Evolutionary conservation across 1,140 invertebrate species (phyloP).

Genomic region (Venustaconcha ellipsiformis): DNA sequence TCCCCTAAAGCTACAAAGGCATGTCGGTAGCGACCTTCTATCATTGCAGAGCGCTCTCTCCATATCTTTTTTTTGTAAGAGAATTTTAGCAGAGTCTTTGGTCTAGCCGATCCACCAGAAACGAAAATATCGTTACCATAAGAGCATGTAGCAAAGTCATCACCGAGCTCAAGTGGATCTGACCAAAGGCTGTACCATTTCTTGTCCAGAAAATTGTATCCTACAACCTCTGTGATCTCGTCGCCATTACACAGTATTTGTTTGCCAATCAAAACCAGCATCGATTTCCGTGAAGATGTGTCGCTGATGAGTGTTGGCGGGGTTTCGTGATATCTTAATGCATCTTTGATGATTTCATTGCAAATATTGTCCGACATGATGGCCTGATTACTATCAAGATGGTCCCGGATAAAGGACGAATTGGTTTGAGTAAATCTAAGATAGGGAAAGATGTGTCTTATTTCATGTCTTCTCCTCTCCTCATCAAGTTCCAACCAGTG

Average conservation of each 20-base stretch:
- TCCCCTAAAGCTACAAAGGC: conserved; percentile 37
- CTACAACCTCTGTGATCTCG: conserved; percentile 28
- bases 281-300: no score
- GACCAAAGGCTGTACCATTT: conserved; percentile 41
- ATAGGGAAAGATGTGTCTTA: conserved; percentile 11
- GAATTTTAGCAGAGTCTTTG: conserved; percentile 37
- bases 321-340: conserved; percentile 21
- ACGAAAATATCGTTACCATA: conserved; percentile 47
- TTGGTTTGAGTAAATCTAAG: conserved; percentile 10
- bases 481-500: conserved; percentile 41
- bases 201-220: conserved; percentile 19
- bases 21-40: conserved; percentile 42
- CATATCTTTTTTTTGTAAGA: conserved; percentile 7
- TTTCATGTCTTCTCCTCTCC: conserved; percentile 17
- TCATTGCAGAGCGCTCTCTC: conserved; percentile 36
- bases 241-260: not conserved
- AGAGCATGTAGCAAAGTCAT: conserved; percentile 42
- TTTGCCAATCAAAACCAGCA: no score
- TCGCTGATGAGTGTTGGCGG: not conserved
- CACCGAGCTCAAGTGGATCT: conserved; percentile 41
- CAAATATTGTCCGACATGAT: conserved; percentile 16
- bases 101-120: conserved; percentile 40
- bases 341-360: not conserved
- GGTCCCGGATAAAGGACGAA: conserved; percentile 4
- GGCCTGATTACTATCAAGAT: conserved; percentile 26